Conservation (phyloP, 2,113 vertebrate species). For the Charina bottae region DNA sequence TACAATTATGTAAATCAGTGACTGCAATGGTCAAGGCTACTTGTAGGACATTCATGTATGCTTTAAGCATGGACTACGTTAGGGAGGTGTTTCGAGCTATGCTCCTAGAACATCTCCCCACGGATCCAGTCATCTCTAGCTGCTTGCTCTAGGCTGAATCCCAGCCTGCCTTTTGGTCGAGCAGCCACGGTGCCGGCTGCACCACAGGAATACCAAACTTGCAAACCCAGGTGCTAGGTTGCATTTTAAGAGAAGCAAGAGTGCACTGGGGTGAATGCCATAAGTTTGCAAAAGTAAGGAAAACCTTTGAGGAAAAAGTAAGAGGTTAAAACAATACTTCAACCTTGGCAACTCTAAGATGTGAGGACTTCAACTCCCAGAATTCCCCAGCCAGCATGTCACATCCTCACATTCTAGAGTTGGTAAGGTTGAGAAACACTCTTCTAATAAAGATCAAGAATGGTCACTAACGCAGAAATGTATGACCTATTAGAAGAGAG, state of each 20-base stretch:
- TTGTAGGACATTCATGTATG: not conserved
- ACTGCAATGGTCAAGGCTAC: not conserved
- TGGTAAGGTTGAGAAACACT: not conserved
- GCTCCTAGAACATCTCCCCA: not conserved
- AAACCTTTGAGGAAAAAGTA: not conserved
- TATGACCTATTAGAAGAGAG: not conserved
- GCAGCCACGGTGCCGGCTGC: no score
- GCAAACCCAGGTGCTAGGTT: no score
- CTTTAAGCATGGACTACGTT: not conserved
- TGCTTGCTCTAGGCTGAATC: not conserved
- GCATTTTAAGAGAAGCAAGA: not conserved
- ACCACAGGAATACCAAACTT: no score
- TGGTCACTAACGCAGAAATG: not conserved
- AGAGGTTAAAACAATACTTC: not conserved
- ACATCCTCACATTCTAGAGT: not conserved
- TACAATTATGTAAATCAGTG: not conserved
- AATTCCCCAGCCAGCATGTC: no score
- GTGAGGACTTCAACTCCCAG: no score
- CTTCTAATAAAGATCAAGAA: not conserved
- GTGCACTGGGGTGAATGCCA: no score
- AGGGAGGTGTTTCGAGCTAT: not conserved
- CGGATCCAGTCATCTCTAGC: not conserved
- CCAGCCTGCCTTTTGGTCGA: no score
- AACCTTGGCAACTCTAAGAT: no score
- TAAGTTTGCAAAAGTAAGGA: not conserved